Conservation (phyloP, 2,888 invertebrate species). For the Lasioglossum morio region DNA sequence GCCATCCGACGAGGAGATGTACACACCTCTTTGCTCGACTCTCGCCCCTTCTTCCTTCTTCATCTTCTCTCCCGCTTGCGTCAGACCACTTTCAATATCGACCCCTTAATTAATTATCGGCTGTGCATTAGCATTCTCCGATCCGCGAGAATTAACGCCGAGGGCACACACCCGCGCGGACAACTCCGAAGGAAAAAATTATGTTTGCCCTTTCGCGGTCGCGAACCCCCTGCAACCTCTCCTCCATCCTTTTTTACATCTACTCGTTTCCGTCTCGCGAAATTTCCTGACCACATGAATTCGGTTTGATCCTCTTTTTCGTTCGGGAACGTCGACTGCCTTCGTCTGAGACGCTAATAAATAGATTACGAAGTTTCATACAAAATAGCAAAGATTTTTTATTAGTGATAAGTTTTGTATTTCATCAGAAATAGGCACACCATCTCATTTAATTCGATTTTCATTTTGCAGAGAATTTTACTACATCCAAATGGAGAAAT, state of each 20-base stretch:
- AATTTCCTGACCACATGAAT: background rate
- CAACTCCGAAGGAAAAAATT: conserved; percentile 43
- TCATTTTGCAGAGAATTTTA: conserved; percentile 96
- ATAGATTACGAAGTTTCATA: background rate
- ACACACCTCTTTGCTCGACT: conserved; percentile 70
- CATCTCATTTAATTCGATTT: background rate
- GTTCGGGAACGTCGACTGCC: background rate
- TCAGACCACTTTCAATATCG: conserved; percentile 74
- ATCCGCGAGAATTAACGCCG: conserved; percentile 48
- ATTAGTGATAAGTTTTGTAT: background rate
- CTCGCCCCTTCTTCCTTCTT: conserved; percentile 66
- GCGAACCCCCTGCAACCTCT: background rate
- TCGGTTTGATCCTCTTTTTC: background rate
- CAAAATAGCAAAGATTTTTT: background rate
- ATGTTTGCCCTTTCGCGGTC: background rate
- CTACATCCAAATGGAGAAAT: conserved; percentile 99
- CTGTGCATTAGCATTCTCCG: conserved; percentile 66
- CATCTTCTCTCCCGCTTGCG: conserved; percentile 69
- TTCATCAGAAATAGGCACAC: background rate
- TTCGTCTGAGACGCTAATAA: background rate
- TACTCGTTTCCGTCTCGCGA: background rate
- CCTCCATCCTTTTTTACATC: background rate
- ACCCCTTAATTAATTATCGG: conserved; percentile 78
- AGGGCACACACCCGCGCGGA: conserved; percentile 6
- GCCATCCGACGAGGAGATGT: conserved; percentile 69